A percentile compares a stretch with the other conserved stretches of the same genome.
These are phyloP conservation scores for Microvelia longipes DNA, from an alignment of 1,140 invertebrate species.

Conservation along the genomic window DNA sequence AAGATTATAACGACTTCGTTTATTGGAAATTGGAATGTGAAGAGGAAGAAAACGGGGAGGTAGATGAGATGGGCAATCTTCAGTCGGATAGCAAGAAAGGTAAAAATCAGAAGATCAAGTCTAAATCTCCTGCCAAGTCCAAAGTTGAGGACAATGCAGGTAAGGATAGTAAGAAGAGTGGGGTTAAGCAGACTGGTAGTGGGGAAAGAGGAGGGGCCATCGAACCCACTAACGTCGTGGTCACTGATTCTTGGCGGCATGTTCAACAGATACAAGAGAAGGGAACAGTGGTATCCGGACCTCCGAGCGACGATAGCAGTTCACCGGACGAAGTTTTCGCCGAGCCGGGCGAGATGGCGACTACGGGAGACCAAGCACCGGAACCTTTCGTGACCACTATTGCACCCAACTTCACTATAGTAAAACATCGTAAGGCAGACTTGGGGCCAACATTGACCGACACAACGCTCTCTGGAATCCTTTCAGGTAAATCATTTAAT, in stretches of 20 bases:
- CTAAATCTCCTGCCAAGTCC: background rate
- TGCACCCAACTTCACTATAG: constrained; percentile 13
- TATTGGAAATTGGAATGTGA: background rate
- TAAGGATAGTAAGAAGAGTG: background rate
- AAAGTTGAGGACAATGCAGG: background rate
- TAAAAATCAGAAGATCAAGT: background rate
- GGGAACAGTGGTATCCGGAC: background rate
- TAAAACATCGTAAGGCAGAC: constrained; percentile 13
- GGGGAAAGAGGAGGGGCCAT: background rate
- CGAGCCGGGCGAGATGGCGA: constrained; percentile 4
- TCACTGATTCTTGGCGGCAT: constrained; percentile 13
- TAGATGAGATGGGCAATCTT: constrained; percentile 4
- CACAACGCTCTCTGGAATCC: constrained; percentile 8
- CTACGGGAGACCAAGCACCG: background rate
- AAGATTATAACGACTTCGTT: constrained; percentile 4
- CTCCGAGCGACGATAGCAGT: constrained; percentile 12
- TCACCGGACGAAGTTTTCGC: constrained; percentile 11
- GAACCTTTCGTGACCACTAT: background rate
- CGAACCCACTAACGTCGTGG: constrained; percentile 2
- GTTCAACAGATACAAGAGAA: constrained; percentile 2
- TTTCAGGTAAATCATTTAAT: constrained; percentile 8
- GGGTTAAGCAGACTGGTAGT: background rate
- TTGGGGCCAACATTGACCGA: constrained; percentile 10
- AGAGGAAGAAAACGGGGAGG: background rate
- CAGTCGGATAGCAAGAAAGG: constrained; percentile 5